Base-by-base conservation (phyloP, 2,113 vertebrate species). In the Phrynocephalus versicolor region DNA sequence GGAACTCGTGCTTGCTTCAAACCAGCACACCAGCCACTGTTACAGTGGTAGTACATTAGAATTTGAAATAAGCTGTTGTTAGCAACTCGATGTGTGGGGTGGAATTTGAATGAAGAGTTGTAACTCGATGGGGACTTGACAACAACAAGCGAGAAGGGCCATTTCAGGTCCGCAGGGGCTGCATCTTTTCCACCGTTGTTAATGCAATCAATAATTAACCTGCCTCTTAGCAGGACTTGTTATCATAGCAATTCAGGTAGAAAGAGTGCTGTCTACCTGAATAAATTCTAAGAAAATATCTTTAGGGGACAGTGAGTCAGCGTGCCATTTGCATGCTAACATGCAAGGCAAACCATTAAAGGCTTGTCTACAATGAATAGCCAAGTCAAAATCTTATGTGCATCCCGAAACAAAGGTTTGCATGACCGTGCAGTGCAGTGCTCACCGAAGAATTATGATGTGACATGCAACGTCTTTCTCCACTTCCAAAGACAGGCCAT, bases 41-140 rank as follows among this genome's bases (percentile, higher is more conserved):
- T 92, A 89, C 88, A 89, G 91, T 94, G 91, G 90, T 91, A 90
- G 88, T 91, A 91, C 93, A 92, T 93, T 93, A 89, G 91, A 94
- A 93, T 93, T 94, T 92, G 93, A 94, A 95, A 92, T 95, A 91
- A 90, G 90, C 90, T 94, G 94, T 94, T 94, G 94, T 94, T 94
- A 94, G 94, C 93, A 95, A 93, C 92, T 13, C 93, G 83, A 93
- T 94, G 94, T 85, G 45, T 95, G 94, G 94, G 93, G 92, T 93
- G 91, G 94, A 93, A 94, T 94, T 95, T 93, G 93, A 95, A 94
- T 93, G 89, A 86, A 94, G 91, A 91, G 87, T 88, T 83, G 85
- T 90, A 93, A 94, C 89, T 90, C 92, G 92, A 92, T 88, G 93
- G 89, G 81, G 91, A 94, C 93, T n/a, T n/a, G 94, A 86, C 89